Evolutionary conservation across 37 sponge, comb jelly and placozoan species (phyloP), one percentile per base, ranked within the genome.

Genomic region (Axinella damicornis): DNA sequence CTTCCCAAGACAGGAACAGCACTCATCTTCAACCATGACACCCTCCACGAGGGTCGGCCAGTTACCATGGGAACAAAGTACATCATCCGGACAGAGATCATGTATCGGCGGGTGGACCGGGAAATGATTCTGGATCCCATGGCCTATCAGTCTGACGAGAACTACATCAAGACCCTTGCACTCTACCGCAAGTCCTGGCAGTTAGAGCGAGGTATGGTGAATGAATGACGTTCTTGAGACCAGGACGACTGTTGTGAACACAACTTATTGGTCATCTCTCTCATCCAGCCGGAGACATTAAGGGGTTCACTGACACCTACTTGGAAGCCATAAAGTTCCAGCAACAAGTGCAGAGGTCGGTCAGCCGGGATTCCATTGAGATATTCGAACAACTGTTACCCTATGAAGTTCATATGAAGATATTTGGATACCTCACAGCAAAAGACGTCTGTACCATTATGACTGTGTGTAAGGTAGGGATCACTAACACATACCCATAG

Each of bases 241-340:
- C n/a, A n/a, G n/a, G n/a, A n/a, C n/a, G n/a, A n/a, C n/a, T n/a
- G n/a, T n/a, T n/a, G n/a, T n/a, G n/a, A n/a, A n/a, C n/a, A n/a
- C n/a, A n/a, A n/a, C 46, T 46, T 46, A 9, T 46, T n/a, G n/a
- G 9, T 46, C 6, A 46, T 46, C 46, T 46, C 46, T 46, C 46
- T 12, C 46, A 46, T 46, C 37, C 40, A 78, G 78, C 57, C 5
- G 84, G 84, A 39, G 75, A 83, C 54, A 22, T 28, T 35, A 24
- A 83, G 52, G 84, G 84, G 5, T 83, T 83, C 22, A 83, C 64
- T 9, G 84, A 83, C 65, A 83, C 84, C 24, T 83, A 83, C 64
- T 46, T 83, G 61, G 74, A 59, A 28, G 84, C 75, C 22, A 53
- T 83, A 35, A 27, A 36, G 54, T 25, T 74, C 39, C 84, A 83